A percentile compares a stretch with the other conserved stretches of the same genome.
Conservation (phyloP, 2,113 vertebrate genomes). For the Scophthalmus maximus region DNA sequence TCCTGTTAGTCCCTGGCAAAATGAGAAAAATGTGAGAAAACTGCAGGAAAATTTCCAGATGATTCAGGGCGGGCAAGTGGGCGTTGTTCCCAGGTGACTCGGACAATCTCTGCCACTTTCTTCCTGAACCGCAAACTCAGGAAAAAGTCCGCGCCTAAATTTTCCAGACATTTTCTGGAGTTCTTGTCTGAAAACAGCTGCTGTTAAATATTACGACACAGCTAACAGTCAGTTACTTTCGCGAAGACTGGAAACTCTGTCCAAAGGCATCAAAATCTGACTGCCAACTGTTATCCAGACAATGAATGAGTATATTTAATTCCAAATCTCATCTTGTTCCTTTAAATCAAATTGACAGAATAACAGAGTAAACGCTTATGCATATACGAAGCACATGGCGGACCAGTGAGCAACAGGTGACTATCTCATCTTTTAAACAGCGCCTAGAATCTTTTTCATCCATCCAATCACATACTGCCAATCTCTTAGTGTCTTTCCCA, state of each 20-base stretch:
- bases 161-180: too few species aligned
- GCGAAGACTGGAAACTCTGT: background rate
- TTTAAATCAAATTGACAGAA: background rate
- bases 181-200: too few species aligned
- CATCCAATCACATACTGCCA: conserved; percentile 41
- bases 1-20: too few species aligned
- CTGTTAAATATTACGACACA: background rate
- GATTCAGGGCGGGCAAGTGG: too few species aligned
- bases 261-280: background rate
- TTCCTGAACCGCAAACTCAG: too few species aligned
- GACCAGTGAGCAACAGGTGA: background rate
- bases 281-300: too few species aligned
- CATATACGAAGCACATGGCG: background rate
- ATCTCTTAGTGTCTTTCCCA: conserved; percentile 76
- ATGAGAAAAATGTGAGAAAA: too few species aligned
- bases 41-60: too few species aligned
- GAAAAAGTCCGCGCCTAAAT: too few species aligned
- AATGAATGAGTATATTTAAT: too few species aligned
- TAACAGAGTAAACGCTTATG: background rate
- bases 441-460: conserved; percentile 24
- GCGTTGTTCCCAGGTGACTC: too few species aligned
- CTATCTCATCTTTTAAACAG: conserved; percentile 13
- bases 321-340: background rate
- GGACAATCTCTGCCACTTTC: too few species aligned
- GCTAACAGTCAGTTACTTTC: background rate